These are phyloP conservation scores for Cephalopachus bancanus DNA, from an alignment of 2,797 vertebrate species.

Conservation along the genomic window DNA sequence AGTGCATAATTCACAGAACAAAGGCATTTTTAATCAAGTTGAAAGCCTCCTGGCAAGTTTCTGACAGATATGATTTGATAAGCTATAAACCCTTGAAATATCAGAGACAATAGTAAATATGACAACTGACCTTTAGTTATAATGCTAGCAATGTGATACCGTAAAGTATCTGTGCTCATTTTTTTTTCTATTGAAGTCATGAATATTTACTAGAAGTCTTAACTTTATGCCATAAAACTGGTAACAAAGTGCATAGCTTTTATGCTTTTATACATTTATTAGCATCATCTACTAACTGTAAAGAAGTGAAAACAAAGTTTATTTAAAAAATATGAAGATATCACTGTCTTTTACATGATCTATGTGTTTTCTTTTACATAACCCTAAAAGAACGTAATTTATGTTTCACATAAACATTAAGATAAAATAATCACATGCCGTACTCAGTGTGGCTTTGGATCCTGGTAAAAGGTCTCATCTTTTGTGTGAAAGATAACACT, in stretches of 20 bases:
- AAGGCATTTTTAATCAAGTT: constrained; percentile 54
- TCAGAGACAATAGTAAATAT: constrained; percentile 69
- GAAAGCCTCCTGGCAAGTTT: constrained; percentile 59
- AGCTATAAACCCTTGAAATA: constrained; percentile 79
- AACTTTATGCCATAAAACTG: not conserved
- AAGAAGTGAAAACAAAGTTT: not conserved
- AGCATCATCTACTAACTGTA: not conserved
- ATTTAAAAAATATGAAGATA: not conserved
- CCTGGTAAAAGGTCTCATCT: not conserved
- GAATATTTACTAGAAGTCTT: constrained; percentile 40
- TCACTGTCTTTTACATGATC: not conserved
- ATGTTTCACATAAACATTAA: not conserved
- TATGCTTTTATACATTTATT: constrained; percentile 70
- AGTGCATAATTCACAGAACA: not conserved
- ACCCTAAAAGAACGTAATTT: not conserved
- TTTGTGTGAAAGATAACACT: not conserved
- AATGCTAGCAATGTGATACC: constrained; percentile 65
- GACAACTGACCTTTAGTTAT: constrained; percentile 81
- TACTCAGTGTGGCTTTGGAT: not conserved
- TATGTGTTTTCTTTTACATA: not conserved
- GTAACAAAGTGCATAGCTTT: not conserved
- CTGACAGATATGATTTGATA: constrained; percentile 73
- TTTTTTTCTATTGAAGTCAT: constrained; percentile 34
- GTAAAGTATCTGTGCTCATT: constrained; percentile 50
- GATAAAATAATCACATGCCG: not conserved